Percentiles rank a stretch among this genome's conserved stretches.
These are phyloP conservation scores for Calyptommatus sinebrachiatus DNA, from an alignment of 2,113 vertebrate species.

Conservation along the genomic window DNA sequence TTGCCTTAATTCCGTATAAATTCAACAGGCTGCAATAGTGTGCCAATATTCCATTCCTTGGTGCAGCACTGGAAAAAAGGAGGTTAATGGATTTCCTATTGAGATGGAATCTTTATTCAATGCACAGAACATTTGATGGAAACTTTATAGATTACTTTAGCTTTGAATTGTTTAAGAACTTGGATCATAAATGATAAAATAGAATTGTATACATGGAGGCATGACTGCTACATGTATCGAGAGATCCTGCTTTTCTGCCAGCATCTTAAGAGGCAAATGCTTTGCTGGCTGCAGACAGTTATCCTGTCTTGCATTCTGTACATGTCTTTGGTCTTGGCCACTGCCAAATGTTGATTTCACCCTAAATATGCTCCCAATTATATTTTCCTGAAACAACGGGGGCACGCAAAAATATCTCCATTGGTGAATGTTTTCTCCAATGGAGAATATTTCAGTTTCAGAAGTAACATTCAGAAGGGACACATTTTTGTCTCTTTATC, in stretches of 20 bases:
- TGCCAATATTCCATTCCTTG: conserved; percentile 11
- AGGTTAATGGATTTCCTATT: conserved; percentile 11
- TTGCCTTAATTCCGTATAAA: neutral
- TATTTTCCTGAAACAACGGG: neutral
- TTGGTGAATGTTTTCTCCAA: neutral
- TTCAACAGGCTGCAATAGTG: neutral
- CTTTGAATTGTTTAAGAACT: neutral
- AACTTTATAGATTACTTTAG: neutral
- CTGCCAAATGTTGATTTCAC: neutral
- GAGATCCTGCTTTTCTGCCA: too few relatives aligned
- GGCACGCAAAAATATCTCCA: conserved; percentile 1
- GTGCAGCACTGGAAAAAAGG: neutral
- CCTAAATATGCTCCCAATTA: neutral
- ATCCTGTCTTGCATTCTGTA: too few relatives aligned
- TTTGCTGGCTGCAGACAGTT: too few relatives aligned
- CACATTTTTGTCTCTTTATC: neutral
- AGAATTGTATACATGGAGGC: neutral
- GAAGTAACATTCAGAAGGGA: neutral
- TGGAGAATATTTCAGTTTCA: conserved; percentile 7
- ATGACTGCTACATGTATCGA: too few relatives aligned
- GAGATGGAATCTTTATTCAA: neutral
- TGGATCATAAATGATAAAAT: neutral
- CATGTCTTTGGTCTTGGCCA: too few relatives aligned
- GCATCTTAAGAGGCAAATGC: too few relatives aligned
- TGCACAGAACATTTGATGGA: neutral